Evolutionary conservation across 2,113 vertebrate genomes (phyloP).

Genomic region (Austrofundulus limnaeus): DNA sequence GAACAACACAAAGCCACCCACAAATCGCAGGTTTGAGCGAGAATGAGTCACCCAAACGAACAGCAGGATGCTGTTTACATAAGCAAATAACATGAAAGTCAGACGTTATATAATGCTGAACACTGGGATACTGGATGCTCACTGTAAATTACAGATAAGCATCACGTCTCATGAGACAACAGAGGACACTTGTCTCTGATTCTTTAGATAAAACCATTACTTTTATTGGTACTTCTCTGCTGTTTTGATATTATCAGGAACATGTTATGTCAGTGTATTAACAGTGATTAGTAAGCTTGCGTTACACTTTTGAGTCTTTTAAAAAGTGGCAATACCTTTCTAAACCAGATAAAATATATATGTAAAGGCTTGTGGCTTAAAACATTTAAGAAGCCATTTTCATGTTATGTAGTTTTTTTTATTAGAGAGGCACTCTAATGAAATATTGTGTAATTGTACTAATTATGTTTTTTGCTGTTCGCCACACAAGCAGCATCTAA

Average conservation of each 20-base stretch:
- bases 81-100: slow-evolving; percentile 42
- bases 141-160: slow-evolving; percentile 46
- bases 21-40: slow-evolving; percentile 48
- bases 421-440: slow-evolving; percentile 38
- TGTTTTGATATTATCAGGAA: neutral
- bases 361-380: neutral
- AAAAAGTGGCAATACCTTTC: neutral
- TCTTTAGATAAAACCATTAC: neutral
- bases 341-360: neutral
- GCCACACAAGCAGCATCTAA: slow-evolving; percentile 14
- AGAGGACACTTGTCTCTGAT: neutral
- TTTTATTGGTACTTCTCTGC: neutral
- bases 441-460: slow-evolving; percentile 45
- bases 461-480: slow-evolving; percentile 55
- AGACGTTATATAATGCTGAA: slow-evolving; percentile 50
- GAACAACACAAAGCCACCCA: slow-evolving; percentile 43
- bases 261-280: too few relatives aligned
- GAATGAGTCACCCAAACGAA: slow-evolving; percentile 55
- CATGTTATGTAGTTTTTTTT: too few relatives aligned
- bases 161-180: slow-evolving; percentile 13
- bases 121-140: slow-evolving; percentile 7
- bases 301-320: neutral
- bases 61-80: slow-evolving; percentile 60
- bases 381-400: neutral
- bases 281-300: neutral